Base-by-base conservation (phyloP, 2,113 vertebrate genomes). In the Nothobranchius kuhntae region DNA sequence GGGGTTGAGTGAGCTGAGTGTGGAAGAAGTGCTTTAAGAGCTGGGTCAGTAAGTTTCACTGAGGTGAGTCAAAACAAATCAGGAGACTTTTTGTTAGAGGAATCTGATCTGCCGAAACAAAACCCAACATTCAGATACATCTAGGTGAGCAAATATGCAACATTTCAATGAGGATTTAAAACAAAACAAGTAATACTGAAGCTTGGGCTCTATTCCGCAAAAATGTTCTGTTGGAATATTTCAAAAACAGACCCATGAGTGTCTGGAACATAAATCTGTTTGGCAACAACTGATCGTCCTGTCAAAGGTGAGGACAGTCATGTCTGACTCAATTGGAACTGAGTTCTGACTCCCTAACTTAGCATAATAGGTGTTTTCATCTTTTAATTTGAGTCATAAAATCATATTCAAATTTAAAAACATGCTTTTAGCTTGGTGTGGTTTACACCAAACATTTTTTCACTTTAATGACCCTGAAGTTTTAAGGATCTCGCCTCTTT, bases 1-100 rank as follows among this genome's bases (percentile, higher is more conserved):
- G 64, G 57, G 77, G 79, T 78, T 56, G 45, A 71, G 40, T 21
- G 3, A 75, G 79, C 63, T 73, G 68, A 79, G 73, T 50, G 75
- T 17, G 48, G 66, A 68, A 84, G 82, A 86, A 75, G 61, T 80
- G 73, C 68, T 86, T 86, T 69, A 68, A 65, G 61, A 80, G 63
- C 30, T 13, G 61, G 72, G 71, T 77, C 48, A 73, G 57, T 6
- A 1, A 51, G 57, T 83, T 83, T 74, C 55, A 74, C 38, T 55
- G 72, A 80, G 76, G 72, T 83, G 61, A 78, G 71, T 77, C 45
- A 73, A 81, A 87, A 80, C 71, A 78, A 81, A 78, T 75, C 63
- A 67, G 48, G 53, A 73, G 71, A 52, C 24, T 38, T 73, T 75
- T 12, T 45, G 10, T 45, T 81, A 65, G 65, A 50, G 38, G 8